Conservation (phyloP, 2,113 vertebrate genomes). For the Mustelus asterias region DNA sequence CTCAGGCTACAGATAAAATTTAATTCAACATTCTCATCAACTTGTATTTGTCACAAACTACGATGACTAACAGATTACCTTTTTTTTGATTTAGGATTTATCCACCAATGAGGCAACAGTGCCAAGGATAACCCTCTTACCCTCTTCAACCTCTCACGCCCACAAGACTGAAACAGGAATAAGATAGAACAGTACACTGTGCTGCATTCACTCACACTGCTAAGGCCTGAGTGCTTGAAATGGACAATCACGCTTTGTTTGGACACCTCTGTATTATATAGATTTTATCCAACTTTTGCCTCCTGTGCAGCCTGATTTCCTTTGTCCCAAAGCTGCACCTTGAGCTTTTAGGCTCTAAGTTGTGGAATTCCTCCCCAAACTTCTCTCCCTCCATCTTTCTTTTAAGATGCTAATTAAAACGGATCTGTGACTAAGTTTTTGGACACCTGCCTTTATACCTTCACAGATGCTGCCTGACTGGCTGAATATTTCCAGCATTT, state of each 20-base stretch:
- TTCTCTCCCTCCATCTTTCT: background rate
- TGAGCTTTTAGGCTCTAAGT: background rate
- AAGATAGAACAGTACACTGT: background rate
- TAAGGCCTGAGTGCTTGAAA: background rate
- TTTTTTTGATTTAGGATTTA: background rate
- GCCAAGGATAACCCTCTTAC: background rate
- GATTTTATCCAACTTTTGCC: background rate
- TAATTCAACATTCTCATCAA: background rate
- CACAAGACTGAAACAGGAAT: background rate
- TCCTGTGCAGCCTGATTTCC: background rate
- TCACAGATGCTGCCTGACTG: background rate
- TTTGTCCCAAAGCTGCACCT: background rate
- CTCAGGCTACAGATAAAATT: background rate
- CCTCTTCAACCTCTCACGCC: background rate
- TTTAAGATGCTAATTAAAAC: background rate
- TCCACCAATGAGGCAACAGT: background rate
- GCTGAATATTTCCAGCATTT: background rate
- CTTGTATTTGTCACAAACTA: background rate
- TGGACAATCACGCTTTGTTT: background rate
- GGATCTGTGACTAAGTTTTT: background rate
- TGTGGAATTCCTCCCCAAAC: background rate
- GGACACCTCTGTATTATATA: background rate
- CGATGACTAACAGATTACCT: background rate
- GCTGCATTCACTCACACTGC: background rate
- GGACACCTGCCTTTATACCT: too few species aligned